Conservation (phyloP, 2,113 vertebrate species). For the Gopherus flavomarginatus region DNA sequence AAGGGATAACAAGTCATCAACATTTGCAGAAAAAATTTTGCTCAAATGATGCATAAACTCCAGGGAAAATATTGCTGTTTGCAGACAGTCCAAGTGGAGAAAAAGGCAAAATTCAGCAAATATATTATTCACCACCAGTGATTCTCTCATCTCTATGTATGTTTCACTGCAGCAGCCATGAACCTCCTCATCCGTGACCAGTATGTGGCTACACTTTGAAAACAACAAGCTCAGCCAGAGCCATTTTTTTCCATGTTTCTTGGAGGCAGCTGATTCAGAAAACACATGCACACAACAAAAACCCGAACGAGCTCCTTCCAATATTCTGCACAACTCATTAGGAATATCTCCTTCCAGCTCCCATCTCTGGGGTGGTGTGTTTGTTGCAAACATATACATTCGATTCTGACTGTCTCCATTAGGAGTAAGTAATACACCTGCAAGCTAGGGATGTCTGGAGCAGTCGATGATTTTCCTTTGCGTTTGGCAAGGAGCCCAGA, state of each 20-base stretch:
- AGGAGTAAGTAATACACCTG: conserved; percentile 51
- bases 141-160: conserved; percentile 7
- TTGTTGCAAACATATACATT: conserved; percentile 33
- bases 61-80: conserved; percentile 10
- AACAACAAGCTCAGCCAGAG: conserved; percentile 43
- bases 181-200: conserved; percentile 49
- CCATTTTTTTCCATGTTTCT: conserved; percentile 61
- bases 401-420: neutral
- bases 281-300: conserved; percentile 7
- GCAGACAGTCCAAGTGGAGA: conserved; percentile 26
- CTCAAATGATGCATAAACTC: neutral
- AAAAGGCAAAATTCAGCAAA: neutral
- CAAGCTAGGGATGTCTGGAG: conserved; percentile 58
- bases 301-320: conserved; percentile 1
- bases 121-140: neutral
- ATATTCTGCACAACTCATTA: conserved; percentile 61
- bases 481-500: conserved; percentile 67
- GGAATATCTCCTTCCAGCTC: conserved; percentile 58
- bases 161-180: conserved; percentile 18
- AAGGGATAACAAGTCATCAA: neutral
- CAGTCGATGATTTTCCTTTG: conserved; percentile 67
- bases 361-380: conserved; percentile 46
- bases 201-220: conserved; percentile 18
- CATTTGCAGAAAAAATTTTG: neutral
- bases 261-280: conserved; percentile 12